phyloP scores from a whole-genome alignment of 2,113 vertebrate genomes.

The Cottus gobio region DNA sequence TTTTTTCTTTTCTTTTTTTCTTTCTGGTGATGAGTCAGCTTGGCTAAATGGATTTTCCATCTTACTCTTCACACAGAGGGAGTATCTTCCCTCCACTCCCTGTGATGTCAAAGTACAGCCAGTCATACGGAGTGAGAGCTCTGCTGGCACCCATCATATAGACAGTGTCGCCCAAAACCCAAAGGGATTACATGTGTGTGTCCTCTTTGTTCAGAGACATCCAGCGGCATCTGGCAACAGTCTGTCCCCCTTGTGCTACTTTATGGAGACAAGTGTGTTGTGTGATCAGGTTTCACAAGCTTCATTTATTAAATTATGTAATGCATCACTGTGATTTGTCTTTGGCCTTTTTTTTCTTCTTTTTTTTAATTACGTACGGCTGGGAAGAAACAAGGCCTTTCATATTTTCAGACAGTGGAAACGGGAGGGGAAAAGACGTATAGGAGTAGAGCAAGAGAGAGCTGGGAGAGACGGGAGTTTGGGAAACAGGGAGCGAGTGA shows the following conservation, averaged over 20 bases:
- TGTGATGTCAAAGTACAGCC: conserved; percentile 73
- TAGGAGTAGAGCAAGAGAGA: conserved; percentile 5
- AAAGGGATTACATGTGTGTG: conserved; percentile 75
- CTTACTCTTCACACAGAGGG: conserved; percentile 68
- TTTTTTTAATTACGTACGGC: conserved; percentile 15
- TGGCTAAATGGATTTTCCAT: conserved; percentile 78
- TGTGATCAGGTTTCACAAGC: conserved; percentile 73
- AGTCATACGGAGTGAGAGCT: conserved; percentile 63
- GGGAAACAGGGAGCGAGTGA: conserved; percentile 33
- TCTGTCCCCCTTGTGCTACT: conserved; percentile 62
- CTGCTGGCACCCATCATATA: conserved; percentile 69
- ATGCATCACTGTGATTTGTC: conserved; percentile 72
- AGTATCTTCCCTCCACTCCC: conserved; percentile 66
- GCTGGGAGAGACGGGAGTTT: neutral
- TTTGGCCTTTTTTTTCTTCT: conserved; percentile 1
- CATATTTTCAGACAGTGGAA: conserved; percentile 31
- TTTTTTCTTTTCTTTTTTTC: conserved; percentile 36
- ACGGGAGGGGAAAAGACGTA: conserved; percentile 36
- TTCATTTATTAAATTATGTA: conserved; percentile 77
- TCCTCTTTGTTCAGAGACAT: conserved; percentile 74
- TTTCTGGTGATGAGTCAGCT: conserved; percentile 73
- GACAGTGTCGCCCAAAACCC: conserved; percentile 69
- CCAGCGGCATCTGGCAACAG: conserved; percentile 77
- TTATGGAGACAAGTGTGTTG: conserved; percentile 71
- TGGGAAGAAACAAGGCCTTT: conserved; percentile 41